These are phyloP conservation scores for Elephas maximus DNA, from an alignment of 2,113 vertebrate species.

Conservation along the genomic window DNA sequence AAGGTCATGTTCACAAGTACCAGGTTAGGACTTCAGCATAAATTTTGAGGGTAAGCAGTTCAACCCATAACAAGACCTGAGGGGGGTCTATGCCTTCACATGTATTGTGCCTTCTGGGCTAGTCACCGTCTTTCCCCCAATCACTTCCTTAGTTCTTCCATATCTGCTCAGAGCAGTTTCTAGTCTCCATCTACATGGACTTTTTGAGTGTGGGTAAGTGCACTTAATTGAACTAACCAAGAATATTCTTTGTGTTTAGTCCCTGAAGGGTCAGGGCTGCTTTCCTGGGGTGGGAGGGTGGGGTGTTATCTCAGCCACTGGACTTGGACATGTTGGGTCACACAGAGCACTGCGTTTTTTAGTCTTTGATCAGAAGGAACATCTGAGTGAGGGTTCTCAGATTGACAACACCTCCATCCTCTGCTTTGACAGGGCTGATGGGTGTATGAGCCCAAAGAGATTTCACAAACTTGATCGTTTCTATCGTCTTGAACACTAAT, in stretches of 20 bases:
- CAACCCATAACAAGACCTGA: background rate
- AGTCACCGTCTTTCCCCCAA: background rate
- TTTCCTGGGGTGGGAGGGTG: background rate
- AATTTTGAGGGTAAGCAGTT: too few relatives aligned
- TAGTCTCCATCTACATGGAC: background rate
- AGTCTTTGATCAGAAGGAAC: background rate
- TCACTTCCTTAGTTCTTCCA: background rate
- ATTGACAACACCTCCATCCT: too few relatives aligned
- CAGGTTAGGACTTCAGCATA: too few relatives aligned
- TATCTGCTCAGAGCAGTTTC: background rate
- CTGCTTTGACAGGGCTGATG: too few relatives aligned
- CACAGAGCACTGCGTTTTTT: background rate
- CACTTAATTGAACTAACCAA: background rate
- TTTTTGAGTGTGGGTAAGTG: background rate
- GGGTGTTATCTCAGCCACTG: background rate
- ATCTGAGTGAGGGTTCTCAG: background rate
- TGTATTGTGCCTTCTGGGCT: background rate
- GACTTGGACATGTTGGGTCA: background rate
- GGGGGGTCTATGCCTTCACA: background rate
- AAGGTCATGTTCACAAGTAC: too few relatives aligned
- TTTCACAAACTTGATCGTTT: background rate
- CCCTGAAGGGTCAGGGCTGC: background rate
- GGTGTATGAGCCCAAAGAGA: background rate
- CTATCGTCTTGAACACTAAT: background rate
- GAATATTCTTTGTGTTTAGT: background rate